Conservation (phyloP, 1,140 invertebrate species). For the Armadillidium nasatum region DNA sequence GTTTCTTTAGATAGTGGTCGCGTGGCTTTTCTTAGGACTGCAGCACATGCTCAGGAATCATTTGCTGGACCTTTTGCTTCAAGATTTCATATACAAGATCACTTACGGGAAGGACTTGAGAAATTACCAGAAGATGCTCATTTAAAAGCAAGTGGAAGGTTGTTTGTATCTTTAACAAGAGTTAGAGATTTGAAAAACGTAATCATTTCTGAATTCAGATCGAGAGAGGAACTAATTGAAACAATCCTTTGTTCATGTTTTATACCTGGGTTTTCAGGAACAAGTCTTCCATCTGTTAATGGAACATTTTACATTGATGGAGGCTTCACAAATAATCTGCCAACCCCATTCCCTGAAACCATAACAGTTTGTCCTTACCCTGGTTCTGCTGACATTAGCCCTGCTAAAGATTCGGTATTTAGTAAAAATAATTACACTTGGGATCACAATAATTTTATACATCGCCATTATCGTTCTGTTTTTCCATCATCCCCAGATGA, state of each 20-base stretch:
- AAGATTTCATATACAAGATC: neutral
- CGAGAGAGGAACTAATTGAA: constrained; percentile 78
- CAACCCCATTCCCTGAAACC: constrained; percentile 70
- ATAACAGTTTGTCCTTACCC: constrained; percentile 95
- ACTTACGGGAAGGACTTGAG: constrained; percentile 45
- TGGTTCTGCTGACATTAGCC: constrained; percentile 96
- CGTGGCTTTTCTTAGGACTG: neutral
- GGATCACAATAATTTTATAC: neutral
- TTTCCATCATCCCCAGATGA: neutral
- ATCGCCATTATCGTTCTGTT: constrained; percentile 1
- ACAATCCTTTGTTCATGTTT: constrained; percentile 89
- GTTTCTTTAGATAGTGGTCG: neutral
- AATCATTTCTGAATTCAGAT: constrained; percentile 83
- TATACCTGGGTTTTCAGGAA: constrained; percentile 92
- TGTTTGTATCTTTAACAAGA: constrained; percentile 89
- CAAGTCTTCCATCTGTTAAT: constrained; percentile 80
- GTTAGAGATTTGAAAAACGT: constrained; percentile 91
- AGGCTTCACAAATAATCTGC: constrained; percentile 91
- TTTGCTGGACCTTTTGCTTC: neutral
- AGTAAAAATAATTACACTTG: neutral
- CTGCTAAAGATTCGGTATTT: constrained; percentile 59
- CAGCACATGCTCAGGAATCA: neutral
- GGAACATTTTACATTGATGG: constrained; percentile 94
- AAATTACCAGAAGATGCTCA: constrained; percentile 89
- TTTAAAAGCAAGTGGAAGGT: constrained; percentile 74